Conservation (phyloP, 2,888 invertebrate species). For the Eupithecia pulchellata region DNA sequence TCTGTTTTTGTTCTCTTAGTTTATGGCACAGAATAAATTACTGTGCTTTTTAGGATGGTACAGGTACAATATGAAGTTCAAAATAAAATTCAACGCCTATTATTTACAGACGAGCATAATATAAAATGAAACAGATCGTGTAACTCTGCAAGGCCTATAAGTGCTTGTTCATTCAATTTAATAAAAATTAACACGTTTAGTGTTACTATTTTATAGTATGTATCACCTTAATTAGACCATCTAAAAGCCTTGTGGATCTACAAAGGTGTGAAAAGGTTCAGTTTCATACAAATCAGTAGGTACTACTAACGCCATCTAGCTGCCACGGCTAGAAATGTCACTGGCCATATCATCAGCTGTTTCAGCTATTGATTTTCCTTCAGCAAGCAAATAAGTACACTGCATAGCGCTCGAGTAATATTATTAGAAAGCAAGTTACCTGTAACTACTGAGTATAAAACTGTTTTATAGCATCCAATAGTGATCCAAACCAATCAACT, state of each 20-base stretch:
- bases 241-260: neutral
- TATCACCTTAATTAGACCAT: neutral
- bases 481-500: neutral
- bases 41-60: no score
- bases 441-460: constrained; percentile 37
- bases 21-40: no score
- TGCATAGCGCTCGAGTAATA: constrained; percentile 61
- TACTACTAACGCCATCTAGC: constrained; percentile 38
- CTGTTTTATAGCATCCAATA: neutral
- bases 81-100: neutral
- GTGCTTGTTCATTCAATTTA: constrained; percentile 1
- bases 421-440: constrained; percentile 44
- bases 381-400: constrained; percentile 71
- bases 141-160: neutral
- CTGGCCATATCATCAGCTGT: constrained; percentile 67
- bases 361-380: constrained; percentile 71
- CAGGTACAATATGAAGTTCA: no score
- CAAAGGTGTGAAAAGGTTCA: neutral
- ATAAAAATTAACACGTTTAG: constrained; percentile 1
- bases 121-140: no score
- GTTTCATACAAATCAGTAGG: neutral
- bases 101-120: constrained; percentile 1
- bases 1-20: no score
- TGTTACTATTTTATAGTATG: neutral
- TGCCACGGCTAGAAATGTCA: constrained; percentile 11